phyloP scores from a whole-genome alignment of 2,888 invertebrate species.

The Willowsia nigromaculata region DNA sequence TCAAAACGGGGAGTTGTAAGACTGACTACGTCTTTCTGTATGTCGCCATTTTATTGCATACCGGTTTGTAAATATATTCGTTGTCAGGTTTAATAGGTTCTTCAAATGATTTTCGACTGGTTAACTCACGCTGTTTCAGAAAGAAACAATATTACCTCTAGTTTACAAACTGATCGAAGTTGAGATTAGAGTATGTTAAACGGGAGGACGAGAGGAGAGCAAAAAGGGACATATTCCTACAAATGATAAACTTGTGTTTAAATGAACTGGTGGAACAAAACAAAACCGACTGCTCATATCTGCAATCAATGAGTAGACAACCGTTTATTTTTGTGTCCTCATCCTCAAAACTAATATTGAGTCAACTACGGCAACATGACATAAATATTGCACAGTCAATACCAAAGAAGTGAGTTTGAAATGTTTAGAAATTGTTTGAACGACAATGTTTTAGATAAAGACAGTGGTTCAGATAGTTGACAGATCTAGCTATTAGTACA shows the following conservation, averaged over 20 bases:
- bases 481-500: conserved; percentile 30
- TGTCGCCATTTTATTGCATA: too few species aligned
- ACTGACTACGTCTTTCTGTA: too few species aligned
- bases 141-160: too few species aligned
- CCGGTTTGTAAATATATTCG: too few species aligned
- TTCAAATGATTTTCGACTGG: too few species aligned
- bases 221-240: neutral
- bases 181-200: neutral
- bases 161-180: neutral
- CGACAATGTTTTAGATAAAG: neutral
- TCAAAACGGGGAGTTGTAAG: too few species aligned
- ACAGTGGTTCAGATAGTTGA: neutral
- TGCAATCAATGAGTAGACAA: neutral
- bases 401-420: neutral
- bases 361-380: neutral
- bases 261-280: neutral
- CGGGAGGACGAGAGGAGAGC: too few species aligned
- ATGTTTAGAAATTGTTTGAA: neutral
- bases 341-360: neutral
- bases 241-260: neutral
- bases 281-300: neutral
- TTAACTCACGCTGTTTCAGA: too few species aligned
- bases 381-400: neutral
- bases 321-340: neutral
- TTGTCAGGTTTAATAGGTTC: too few species aligned